Base-by-base conservation (phyloP, 2,888 invertebrate genomes). In the Iselma pallidipennis region DNA sequence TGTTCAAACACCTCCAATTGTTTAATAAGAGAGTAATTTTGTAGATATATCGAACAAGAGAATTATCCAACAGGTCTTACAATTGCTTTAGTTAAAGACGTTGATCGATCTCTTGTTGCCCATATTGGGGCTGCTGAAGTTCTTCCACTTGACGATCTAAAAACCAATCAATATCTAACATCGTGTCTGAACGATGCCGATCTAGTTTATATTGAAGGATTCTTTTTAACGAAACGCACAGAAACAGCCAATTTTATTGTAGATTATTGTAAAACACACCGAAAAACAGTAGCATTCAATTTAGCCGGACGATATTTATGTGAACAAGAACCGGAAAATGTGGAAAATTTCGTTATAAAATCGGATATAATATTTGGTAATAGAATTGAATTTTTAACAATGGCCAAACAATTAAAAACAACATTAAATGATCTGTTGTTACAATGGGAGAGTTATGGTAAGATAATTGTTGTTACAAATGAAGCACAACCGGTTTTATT, bases 381-480 rank as follows among this genome's bases (percentile, higher is more conserved):
- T 75, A 76, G 74, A 3, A 75, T 76, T n/a, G 88, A 88, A 76
- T 86, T 83, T 70, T 73, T 78, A 33, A 80, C 83, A 7, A 73
- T 87, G 53, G 77, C 78, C 3, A 71, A 75, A 37, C 68, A 77
- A 19, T 68, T 79, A n/a, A 48, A 25, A 10, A 33, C 2, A 12
- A 45, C 29, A 29, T 26, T 53, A 23, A 48, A 60, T 7, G 21
- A 50, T 33, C 56, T 73, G 16, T 42, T 68, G n/a, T 50, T 58
- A 49, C 52, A 58, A 16, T 45, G 63, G 51, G n/a, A 57, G 1
- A 57, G 58, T 52, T 75, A 76, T 55, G 74, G 81, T 19, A 83
- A 88, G 66, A 83, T 86, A 4, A 83, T 89, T 21, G 81, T 89
- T 1, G 82, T 90, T 59, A 91, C 91, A 5, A 85, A 89, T 71